Conservation (phyloP, 1,140 invertebrate genomes). For the Tyrophagus putrescentiae region DNA sequence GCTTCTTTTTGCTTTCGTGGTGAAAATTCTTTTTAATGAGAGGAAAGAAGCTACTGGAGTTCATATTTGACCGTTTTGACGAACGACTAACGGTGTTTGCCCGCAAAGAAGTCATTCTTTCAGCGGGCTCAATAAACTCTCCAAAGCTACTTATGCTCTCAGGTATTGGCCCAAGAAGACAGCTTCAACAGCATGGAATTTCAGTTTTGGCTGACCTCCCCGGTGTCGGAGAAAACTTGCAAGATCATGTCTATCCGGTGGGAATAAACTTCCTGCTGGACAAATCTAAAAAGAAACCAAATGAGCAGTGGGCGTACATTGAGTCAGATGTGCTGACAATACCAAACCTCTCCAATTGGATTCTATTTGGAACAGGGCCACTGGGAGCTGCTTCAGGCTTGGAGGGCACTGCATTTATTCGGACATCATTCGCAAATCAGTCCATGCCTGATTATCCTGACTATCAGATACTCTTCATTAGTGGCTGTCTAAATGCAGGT, state of each 20-base stretch:
- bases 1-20: slow-evolving; percentile 24
- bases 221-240: not conserved
- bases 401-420: slow-evolving; percentile 58
- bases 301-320: not conserved
- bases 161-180: slow-evolving; percentile 16
- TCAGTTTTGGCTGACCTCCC: not conserved
- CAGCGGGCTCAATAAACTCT: slow-evolving; percentile 17
- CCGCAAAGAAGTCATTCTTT: slow-evolving; percentile 22
- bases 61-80: not conserved
- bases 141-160: slow-evolving; percentile 13
- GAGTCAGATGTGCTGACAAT: not conserved
- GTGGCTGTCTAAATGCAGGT: not conserved
- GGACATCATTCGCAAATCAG: slow-evolving; percentile 63
- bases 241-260: not conserved
- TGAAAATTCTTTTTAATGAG: slow-evolving; percentile 55
- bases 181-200: slow-evolving; percentile 22
- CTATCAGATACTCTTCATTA: not conserved
- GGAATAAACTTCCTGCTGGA: too few species aligned
- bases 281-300: not conserved
- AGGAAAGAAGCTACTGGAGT: not conserved
- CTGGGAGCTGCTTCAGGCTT: not conserved
- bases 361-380: not conserved
- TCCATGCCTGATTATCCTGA: not conserved
- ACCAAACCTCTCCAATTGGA: not conserved
- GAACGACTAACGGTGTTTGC: slow-evolving; percentile 20